phyloP scores from a whole-genome alignment of 2,797 vertebrate species.

The Phoeniculus purpureus region DNA sequence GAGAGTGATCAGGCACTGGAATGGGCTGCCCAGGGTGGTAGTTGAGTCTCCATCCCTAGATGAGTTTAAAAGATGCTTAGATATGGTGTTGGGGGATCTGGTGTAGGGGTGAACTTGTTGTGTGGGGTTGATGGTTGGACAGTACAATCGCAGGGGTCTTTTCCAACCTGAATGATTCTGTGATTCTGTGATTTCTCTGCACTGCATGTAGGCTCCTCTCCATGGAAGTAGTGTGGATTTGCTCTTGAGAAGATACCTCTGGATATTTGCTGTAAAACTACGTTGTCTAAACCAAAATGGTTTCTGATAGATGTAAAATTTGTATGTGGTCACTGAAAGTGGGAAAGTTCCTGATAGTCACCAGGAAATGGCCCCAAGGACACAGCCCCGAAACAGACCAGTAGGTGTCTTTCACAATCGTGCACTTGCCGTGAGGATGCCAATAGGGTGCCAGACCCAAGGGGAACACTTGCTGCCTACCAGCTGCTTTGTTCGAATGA shows the following conservation, averaged over 20 bases:
- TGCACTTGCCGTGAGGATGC: accelerated
- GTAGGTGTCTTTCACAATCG: background rate
- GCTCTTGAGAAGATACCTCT: background rate
- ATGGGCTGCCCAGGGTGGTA: too few species aligned
- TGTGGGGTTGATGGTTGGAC: too few species aligned
- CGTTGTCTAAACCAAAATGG: background rate
- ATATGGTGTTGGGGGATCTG: too few species aligned
- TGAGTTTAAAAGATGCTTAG: too few species aligned
- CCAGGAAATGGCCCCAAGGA: accelerated
- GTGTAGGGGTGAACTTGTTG: too few species aligned
- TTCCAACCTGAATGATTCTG: too few species aligned
- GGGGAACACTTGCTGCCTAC: background rate
- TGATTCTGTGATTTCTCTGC: background rate
- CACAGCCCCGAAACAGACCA: background rate
- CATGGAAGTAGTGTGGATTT: accelerated
- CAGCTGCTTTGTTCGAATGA: too few species aligned
- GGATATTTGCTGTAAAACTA: background rate
- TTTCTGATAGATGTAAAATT: background rate
- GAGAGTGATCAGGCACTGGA: too few species aligned
- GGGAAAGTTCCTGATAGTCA: accelerated
- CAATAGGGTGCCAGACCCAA: accelerated
- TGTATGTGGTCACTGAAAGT: background rate
- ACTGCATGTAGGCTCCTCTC: background rate
- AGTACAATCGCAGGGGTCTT: too few species aligned
- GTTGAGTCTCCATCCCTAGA: too few species aligned